A percentile compares a stretch with the other conserved stretches of the same genome.
Conservation (phyloP, 2,113 vertebrate genomes). For the Coptodon bakossiorum region DNA sequence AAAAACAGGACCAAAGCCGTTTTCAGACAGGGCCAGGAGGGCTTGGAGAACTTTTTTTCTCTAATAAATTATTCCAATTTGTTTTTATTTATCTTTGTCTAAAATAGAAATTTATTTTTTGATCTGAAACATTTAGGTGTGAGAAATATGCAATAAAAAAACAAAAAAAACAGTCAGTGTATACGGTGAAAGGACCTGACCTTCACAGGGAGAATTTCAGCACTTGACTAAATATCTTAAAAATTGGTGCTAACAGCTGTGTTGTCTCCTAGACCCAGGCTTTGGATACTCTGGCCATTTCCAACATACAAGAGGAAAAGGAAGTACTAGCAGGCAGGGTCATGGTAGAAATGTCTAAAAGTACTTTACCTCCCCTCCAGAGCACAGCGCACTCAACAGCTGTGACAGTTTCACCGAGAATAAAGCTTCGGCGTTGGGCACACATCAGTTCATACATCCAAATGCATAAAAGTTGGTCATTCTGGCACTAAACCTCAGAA, state of each 20-base stretch:
- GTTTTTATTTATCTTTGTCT: neutral
- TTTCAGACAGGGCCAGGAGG: neutral
- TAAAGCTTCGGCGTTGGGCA: neutral
- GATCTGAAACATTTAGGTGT: neutral
- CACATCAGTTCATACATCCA: neutral
- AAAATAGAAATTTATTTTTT: neutral
- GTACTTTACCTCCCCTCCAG: neutral
- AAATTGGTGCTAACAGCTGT: neutral
- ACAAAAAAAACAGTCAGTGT: neutral
- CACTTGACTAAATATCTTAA: neutral
- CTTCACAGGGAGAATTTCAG: neutral
- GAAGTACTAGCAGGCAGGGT: neutral
- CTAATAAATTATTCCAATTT: neutral
- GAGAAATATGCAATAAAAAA: neutral
- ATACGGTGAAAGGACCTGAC: neutral
- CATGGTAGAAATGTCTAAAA: neutral
- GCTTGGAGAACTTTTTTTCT: neutral
- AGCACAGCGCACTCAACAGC: neutral
- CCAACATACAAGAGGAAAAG: neutral
- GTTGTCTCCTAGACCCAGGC: neutral
- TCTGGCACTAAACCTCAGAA: neutral
- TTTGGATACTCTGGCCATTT: neutral
- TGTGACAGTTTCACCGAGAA: neutral
- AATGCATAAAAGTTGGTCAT: neutral
- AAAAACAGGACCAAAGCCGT: neutral